Evolutionary conservation across 2,797 vertebrate species (phyloP), one percentile per base, ranked within the genome.

Genomic region (Acipenser oxyrinchus): DNA sequence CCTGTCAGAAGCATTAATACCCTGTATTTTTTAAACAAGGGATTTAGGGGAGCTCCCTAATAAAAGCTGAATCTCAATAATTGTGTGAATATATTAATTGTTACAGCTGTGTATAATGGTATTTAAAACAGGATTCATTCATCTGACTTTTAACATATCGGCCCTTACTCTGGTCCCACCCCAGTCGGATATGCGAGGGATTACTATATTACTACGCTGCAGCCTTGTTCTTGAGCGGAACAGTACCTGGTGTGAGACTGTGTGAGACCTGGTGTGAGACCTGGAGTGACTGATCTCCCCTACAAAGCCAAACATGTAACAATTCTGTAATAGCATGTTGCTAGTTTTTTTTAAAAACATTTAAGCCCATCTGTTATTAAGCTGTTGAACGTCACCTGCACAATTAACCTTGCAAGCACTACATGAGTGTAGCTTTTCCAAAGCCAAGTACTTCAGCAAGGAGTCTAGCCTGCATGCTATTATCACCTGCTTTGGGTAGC

Each of bases 371-470:
- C 85, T 86, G 86, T 85, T 84, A 79, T 37, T 37, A 37, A 77
- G 75, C 73, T 71, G 73, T 75, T 82, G 75, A 87, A 82, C 85
- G 80, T 84, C 87, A 87, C 86, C 85, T 86, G 86, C 78, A 81
- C 84, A 88, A 89, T 90, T 90, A 89, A 89, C 86, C 86, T 83
- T 71, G 78, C 72, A 74, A 84, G 83, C 83, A 83, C 82, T 77
- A 77, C 64, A 73, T 77, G 81, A 87, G 83, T 82, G 83, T 83
- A 86, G 77, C 76, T 77, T 81, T 63, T 1, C 72, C 62, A 74
- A 74, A 76, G 70, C 76, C 73, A 69, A 74, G 66, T 3, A n/a
- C 7, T 58, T n/a, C 52, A 58, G 61, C 60, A 53, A 23, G 51
- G 23, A 48, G 23, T n/a, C 13, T n/a, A 48, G 64, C 9, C 23